Evolutionary conservation across 2,113 vertebrate species (phyloP), one percentile per base, ranked within the genome.

Genomic region (Heloderma charlesbogerti): DNA sequence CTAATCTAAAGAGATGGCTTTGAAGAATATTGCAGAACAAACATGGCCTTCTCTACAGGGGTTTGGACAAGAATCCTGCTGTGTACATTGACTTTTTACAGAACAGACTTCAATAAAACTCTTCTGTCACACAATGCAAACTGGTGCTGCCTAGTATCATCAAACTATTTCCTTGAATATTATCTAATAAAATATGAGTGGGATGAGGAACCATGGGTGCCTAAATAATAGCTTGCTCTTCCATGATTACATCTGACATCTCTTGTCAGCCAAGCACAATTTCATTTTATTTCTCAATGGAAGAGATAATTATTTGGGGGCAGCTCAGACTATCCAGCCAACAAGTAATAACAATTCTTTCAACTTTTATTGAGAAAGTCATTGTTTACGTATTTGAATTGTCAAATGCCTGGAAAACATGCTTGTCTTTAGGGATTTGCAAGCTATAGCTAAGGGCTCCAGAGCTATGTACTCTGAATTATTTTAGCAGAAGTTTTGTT

Each of bases 221-320:
- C 63, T 72, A 78, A 34, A 92, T 27, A 91, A 40, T 78, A 66
- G 57, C 37, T 88, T 75, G 72, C 48, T 37, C 6, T 57, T 57
- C 60, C n/a, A 6, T 89, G 75, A 82, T 88, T 78, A 91, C 79
- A 88, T 34, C 48, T 89, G n/a, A 60, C 9, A 78, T 83, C 80
- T 81, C 29, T 93, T 80, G 63, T 83, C 71, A 72, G 71, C 51
- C n/a, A 51, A 91, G 22, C 3, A 7, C 40, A 69, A 57, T 72
- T 86, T 92, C 85, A n/a, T 83, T 22, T 88, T 90, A 80, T 22
- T 90, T 88, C 89, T 90, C 89, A 51, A 40, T 75, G 27, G 54
- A 79, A 92, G 66, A 88, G 75, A 80, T 40, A 89, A 87, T 48
- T 69, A 84, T 77, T 91, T 91, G 40, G 27, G 89, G 75, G 57